These are phyloP conservation scores for Melanophora roralis DNA, from an alignment of 2,888 invertebrate species.

Conservation along the genomic window DNA sequence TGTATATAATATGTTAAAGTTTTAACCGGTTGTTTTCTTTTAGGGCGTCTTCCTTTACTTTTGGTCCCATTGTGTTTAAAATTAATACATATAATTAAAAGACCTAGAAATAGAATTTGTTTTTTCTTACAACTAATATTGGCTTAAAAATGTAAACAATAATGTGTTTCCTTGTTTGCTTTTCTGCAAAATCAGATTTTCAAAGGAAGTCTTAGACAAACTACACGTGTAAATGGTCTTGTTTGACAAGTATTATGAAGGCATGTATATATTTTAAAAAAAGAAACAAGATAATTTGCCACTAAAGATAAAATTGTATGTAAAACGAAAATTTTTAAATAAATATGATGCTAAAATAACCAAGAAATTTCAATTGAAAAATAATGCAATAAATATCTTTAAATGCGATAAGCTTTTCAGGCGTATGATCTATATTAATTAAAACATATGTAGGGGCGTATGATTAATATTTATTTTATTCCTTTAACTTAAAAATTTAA, in stretches of 20 bases:
- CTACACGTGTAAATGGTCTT: conserved; percentile 58
- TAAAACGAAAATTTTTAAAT: neutral
- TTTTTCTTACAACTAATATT: too few relatives aligned
- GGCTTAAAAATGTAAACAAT: too few relatives aligned
- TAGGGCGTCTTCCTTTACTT: too few relatives aligned
- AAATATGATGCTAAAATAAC: neutral
- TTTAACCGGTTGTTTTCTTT: too few relatives aligned
- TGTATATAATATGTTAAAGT: neutral
- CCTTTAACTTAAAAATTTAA: too few relatives aligned
- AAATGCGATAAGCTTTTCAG: neutral
- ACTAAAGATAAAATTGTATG: neutral
- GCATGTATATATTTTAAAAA: neutral
- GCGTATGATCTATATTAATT: neutral
- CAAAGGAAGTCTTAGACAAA: conserved; percentile 51
- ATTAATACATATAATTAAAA: too few relatives aligned
- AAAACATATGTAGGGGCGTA: neutral
- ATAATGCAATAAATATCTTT: neutral
- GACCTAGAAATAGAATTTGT: too few relatives aligned
- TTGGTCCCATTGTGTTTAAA: too few relatives aligned
- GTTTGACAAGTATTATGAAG: conserved; percentile 46
- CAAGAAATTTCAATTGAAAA: too few relatives aligned
- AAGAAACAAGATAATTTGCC: neutral
- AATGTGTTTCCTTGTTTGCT: neutral
- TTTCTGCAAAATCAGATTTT: neutral
- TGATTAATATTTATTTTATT: neutral